Percentiles rank a stretch among this genome's conserved stretches.
Evolutionary conservation across 2,113 vertebrate genomes (phyloP).

Genomic region (Siphamia tubifer): DNA sequence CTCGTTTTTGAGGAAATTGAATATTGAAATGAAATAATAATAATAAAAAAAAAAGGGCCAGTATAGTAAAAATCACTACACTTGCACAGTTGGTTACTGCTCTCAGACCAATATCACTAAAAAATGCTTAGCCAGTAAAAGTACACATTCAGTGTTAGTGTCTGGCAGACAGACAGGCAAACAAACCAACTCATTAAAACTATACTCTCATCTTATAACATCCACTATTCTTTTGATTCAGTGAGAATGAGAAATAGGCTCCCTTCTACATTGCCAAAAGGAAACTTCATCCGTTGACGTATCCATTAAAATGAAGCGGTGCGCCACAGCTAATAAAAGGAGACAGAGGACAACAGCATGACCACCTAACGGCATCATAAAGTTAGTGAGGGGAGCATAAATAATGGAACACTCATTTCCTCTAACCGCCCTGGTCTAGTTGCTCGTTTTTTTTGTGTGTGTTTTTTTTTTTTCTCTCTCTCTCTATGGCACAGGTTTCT

Average conservation of each 20-base stretch:
- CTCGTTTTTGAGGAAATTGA: slow-evolving; percentile 24
- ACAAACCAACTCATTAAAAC: slow-evolving; percentile 58
- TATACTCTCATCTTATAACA: slow-evolving; percentile 25
- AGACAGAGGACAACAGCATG: slow-evolving; percentile 62
- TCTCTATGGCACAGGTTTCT: slow-evolving; percentile 19
- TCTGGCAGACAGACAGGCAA: slow-evolving; percentile 41
- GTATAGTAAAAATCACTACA: slow-evolving; percentile 22
- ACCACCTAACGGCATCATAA: slow-evolving; percentile 69
- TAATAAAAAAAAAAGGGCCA: slow-evolving; percentile 18
- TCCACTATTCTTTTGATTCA: slow-evolving; percentile 41
- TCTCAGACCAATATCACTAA: slow-evolving; percentile 17
- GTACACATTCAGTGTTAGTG: slow-evolving; percentile 11
- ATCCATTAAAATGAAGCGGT: slow-evolving; percentile 64
- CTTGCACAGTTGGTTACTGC: slow-evolving; percentile 2
- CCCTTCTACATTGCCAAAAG: slow-evolving; percentile 51
- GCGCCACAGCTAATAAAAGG: slow-evolving; percentile 65
- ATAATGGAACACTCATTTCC: slow-evolving; percentile 72
- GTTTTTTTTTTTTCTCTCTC: too few species aligned
- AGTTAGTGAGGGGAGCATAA: slow-evolving; percentile 66
- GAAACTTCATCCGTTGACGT: slow-evolving; percentile 55
- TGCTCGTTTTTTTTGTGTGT: slow-evolving; percentile 19
- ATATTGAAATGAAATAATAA: slow-evolving; percentile 56
- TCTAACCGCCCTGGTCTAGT: slow-evolving; percentile 31
- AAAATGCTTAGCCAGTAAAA: slow-evolving; percentile 54
- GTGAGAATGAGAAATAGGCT: slow-evolving; percentile 15